Percentiles rank a stretch among this genome's conserved stretches.
These are phyloP conservation scores for Plestiodon gilberti DNA, from an alignment of 2,113 vertebrate species.

Conservation along the genomic window DNA sequence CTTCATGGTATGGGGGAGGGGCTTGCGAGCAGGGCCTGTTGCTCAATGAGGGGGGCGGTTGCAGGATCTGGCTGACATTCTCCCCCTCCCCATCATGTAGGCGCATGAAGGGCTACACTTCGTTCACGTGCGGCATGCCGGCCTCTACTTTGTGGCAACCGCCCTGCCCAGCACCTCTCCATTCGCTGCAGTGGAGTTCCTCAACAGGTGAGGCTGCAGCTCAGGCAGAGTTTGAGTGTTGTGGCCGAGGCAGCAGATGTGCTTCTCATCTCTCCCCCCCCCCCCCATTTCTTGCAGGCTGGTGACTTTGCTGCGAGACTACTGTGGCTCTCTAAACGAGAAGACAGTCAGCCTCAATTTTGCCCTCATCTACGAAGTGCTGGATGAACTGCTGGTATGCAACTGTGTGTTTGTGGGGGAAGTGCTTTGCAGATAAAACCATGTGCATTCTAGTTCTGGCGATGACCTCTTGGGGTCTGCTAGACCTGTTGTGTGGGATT, in stretches of 20 bases:
- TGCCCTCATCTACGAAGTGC: slow-evolving; percentile 88
- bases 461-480: no score
- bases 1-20: slow-evolving; percentile 80
- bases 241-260: fast-evolving
- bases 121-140: slow-evolving; percentile 84
- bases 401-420: no score
- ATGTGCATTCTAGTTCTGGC: no score
- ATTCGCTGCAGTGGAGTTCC: slow-evolving; percentile 85
- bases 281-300: slow-evolving; percentile 57
- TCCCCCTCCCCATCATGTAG: slow-evolving; percentile 47
- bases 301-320: slow-evolving; percentile 83
- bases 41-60: no score
- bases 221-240: fast-evolving
- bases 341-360: slow-evolving; percentile 85
- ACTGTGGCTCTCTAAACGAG: slow-evolving; percentile 85
- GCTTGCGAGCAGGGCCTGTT: neutral
- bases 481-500: no score
- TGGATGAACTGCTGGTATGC: slow-evolving; percentile 88
- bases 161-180: slow-evolving; percentile 78
- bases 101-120: slow-evolving; percentile 80
- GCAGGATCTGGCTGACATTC: neutral
- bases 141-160: slow-evolving; percentile 87
- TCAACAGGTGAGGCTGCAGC: slow-evolving; percentile 78
- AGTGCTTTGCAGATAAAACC: no score
- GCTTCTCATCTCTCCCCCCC: fast-evolving